Evolutionary conservation across 2,113 vertebrate genomes (phyloP).

Genomic region (Mohoua ochrocephala): DNA sequence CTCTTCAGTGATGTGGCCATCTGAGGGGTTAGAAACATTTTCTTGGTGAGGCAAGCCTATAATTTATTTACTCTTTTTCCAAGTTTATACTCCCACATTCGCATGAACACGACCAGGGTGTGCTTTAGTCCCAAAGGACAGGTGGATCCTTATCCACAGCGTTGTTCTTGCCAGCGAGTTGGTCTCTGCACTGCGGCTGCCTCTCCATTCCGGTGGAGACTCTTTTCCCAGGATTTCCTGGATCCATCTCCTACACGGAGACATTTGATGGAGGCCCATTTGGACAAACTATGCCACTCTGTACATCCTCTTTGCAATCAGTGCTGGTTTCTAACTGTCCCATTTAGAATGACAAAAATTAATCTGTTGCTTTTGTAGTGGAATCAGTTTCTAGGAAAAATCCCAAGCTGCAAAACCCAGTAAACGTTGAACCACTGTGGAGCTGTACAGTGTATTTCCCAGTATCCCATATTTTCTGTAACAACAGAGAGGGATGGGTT

Average conservation of each 20-base stretch:
- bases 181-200: background rate
- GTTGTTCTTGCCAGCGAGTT: background rate
- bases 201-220: background rate
- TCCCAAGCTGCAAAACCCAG: background rate
- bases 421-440: background rate
- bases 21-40: background rate
- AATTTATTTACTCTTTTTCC: background rate
- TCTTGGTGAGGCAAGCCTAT: rapidly evolving
- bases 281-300: background rate
- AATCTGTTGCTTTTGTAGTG: background rate
- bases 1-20: background rate
- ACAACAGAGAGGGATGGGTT: background rate
- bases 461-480: background rate
- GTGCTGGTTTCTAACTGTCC: background rate
- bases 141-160: rapidly evolving
- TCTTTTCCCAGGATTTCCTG: background rate
- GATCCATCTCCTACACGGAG: background rate
- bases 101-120: rapidly evolving
- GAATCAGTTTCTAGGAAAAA: background rate
- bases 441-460: background rate
- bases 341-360: background rate
- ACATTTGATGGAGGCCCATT: background rate
- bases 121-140: rapidly evolving
- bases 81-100: rapidly evolving
- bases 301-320: rapidly evolving